A percentile compares a stretch with the other conserved stretches of the same genome.
These are phyloP conservation scores for Cyclina sinensis DNA, from an alignment of 1,140 invertebrate species.

Conservation along the genomic window DNA sequence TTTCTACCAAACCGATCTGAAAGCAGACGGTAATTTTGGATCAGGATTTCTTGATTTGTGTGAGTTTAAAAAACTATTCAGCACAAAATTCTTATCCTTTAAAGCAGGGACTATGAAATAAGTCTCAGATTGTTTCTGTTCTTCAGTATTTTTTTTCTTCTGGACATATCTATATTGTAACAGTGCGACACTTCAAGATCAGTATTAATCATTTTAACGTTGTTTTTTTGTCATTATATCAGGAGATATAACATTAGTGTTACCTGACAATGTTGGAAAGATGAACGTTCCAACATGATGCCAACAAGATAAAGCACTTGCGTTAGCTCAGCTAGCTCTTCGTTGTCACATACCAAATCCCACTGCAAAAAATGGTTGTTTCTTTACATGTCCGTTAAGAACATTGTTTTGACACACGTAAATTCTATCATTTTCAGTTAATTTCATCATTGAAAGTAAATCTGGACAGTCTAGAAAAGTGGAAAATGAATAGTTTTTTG, in stretches of 20 bases:
- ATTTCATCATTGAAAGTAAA: too few relatives aligned
- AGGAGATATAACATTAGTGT: neutral
- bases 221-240: too few relatives aligned
- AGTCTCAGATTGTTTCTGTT: too few relatives aligned
- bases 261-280: constrained; percentile 42
- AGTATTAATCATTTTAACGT: neutral
- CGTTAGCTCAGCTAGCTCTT: constrained; percentile 14
- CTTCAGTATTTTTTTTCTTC: too few relatives aligned
- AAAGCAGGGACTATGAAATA: neutral
- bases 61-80: neutral
- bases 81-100: neutral
- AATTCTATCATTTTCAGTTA: too few relatives aligned
- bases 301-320: constrained; percentile 25
- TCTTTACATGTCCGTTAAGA: too few relatives aligned
- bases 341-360: constrained; percentile 38
- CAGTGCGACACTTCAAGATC: too few relatives aligned
- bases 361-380: constrained; percentile 13
- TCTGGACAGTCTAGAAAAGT: too few relatives aligned
- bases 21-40: neutral
- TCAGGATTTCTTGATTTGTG: neutral
- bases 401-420: too few relatives aligned
- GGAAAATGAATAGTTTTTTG: too few relatives aligned
- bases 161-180: too few relatives aligned
- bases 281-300: constrained; percentile 53
- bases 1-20: constrained; percentile 44